Evolutionary conservation across 2,113 vertebrate species (phyloP), one percentile per base, ranked within the genome.

Genomic region (Glareola pratincola): DNA sequence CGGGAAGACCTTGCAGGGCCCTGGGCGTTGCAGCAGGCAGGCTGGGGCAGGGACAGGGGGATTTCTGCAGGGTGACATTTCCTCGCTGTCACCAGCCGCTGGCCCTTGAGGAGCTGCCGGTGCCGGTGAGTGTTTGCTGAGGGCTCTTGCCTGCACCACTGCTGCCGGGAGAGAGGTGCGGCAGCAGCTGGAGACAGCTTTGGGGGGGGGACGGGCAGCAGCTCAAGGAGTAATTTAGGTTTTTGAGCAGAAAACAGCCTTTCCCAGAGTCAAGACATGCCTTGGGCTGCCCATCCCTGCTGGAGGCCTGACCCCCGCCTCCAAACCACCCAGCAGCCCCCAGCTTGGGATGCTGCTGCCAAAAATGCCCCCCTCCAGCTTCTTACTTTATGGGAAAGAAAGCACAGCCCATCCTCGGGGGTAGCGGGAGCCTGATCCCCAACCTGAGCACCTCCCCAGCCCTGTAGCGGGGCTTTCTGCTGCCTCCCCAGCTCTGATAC

Each of bases 121-220:
- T 56, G 88, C 92, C 74, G 1, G 16, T 60, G 85, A 92, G 83
- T 94, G 91, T 94, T 94, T 94, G 90, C 94, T 53, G 85, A 91
- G 84, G 51, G 69, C 84, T 94, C 59, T 85, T 53, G 36, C 34
- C 3, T 5, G 2, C 14, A 1, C 4, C 2, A 5, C 62, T 6
- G 32, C 59, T 88, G 88, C 93, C 91, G 59, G 30, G 73, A 88
- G 37, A 0, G 8, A 50, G n/a, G n/a, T 54, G 77, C 0, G 0
- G 77, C 64, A 90, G 69, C 60, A 81, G 69, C 56, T 0, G 0
- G 88, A 86, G 85, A 47, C 9, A 4, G 77, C 86, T 77, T 4
- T n/a, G n/a, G n/a, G 0, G 29, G 8, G 8, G 23, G 34, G 8
- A 83, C 9, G 1, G 62, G 63, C 64, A 73, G 3, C 63, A 66